These are phyloP conservation scores for Atta texana DNA, from an alignment of 1,140 invertebrate species.

Conservation along the genomic window DNA sequence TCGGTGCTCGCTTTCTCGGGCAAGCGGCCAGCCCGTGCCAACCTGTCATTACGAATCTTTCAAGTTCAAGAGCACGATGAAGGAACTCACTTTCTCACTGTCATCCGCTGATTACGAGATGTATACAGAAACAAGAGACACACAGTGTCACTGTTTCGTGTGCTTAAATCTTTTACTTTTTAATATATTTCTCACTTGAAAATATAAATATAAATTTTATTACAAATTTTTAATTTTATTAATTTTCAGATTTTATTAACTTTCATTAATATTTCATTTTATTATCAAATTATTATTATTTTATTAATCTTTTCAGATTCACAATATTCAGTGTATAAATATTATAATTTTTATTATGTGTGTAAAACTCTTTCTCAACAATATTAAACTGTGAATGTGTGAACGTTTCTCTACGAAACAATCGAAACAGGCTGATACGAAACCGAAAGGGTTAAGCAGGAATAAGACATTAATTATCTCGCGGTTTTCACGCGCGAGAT, in stretches of 20 bases:
- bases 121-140: neutral
- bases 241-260: neutral
- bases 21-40: slow-evolving; percentile 32
- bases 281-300: neutral
- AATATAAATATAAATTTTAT: neutral
- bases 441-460: slow-evolving; percentile 32
- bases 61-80: slow-evolving; percentile 59
- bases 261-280: neutral
- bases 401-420: neutral
- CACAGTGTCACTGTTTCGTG: neutral
- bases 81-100: slow-evolving; percentile 48
- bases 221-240: neutral
- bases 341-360: neutral
- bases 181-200: neutral
- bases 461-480: slow-evolving; percentile 70
- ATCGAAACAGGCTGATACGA: neutral
- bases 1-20: slow-evolving; percentile 49
- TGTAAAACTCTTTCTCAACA: neutral
- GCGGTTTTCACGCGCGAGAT: slow-evolving; percentile 44
- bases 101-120: neutral
- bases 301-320: neutral
- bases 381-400: neutral
- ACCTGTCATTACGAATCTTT: slow-evolving; percentile 51
- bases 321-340: neutral
- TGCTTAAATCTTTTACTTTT: neutral